Evolutionary conservation across 2,888 invertebrate species (phyloP).

Genomic region (Drosophila incognita): DNA sequence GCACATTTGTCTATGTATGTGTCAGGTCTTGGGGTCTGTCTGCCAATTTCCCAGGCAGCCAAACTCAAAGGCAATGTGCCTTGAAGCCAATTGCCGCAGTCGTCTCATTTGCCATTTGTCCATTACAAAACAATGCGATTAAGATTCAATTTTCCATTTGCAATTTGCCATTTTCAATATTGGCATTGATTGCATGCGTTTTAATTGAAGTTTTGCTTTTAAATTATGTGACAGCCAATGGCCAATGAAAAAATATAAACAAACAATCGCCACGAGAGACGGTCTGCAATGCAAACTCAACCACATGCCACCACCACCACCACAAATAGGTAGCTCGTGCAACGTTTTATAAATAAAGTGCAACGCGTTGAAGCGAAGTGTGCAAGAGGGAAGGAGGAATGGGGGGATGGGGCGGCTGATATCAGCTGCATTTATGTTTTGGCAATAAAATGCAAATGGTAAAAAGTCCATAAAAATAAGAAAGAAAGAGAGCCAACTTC

Average conservation of each 20-base stretch:
- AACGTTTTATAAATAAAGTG: constrained; percentile 66
- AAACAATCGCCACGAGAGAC: constrained; percentile 48
- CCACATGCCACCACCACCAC: constrained; percentile 1
- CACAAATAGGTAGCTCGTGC: constrained; percentile 47
- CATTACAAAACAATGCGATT: constrained; percentile 64
- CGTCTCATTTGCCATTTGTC: constrained; percentile 20
- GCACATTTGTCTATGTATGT: constrained; percentile 8
- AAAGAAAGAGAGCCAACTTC: constrained; percentile 15
- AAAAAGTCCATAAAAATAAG: constrained; percentile 65
- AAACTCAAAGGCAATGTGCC: constrained; percentile 32
- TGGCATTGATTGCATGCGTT: constrained; percentile 48
- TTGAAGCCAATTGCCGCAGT: constrained; percentile 41
- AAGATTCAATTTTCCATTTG: constrained; percentile 65
- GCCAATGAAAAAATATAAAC: constrained; percentile 59
- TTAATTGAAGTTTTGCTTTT: constrained; percentile 67
- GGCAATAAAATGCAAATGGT: constrained; percentile 80
- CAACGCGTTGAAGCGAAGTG: background rate
- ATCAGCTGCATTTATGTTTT: constrained; percentile 75
- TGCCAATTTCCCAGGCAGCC: constrained; percentile 31
- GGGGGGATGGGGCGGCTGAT: constrained; percentile 7
- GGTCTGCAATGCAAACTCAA: constrained; percentile 5
- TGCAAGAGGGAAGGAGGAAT: background rate
- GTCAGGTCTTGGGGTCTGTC: constrained; percentile 43
- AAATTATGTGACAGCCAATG: constrained; percentile 58
- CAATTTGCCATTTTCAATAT: constrained; percentile 36